A percentile compares a stretch with the other conserved stretches of the same genome.
These are phyloP conservation scores for Netelia melanura DNA, from an alignment of 2,888 invertebrate species.

Conservation along the genomic window DNA sequence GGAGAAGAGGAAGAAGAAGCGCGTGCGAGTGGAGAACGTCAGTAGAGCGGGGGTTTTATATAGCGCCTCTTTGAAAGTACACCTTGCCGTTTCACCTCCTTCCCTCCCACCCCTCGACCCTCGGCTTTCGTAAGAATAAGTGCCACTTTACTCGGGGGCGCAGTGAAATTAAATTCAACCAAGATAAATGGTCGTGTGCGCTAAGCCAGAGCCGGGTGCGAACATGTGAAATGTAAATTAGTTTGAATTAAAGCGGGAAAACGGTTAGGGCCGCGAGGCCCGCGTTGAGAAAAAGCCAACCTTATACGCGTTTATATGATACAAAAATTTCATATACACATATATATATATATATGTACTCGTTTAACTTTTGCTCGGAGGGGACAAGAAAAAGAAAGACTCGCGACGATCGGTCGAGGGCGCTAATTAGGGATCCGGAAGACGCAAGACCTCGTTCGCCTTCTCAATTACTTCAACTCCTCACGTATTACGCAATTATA, in stretches of 20 bases:
- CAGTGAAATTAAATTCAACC: slow-evolving; percentile 81
- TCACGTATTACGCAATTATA: background rate
- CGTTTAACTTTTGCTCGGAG: too few species aligned
- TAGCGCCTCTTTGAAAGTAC: slow-evolving; percentile 68
- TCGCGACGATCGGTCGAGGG: background rate
- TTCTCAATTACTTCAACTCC: background rate
- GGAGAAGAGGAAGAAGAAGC: slow-evolving; percentile 44
- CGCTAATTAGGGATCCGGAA: background rate
- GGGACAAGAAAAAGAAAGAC: too few species aligned
- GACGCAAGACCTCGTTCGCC: background rate
- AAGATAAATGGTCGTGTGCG: slow-evolving; percentile 76
- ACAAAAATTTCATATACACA: background rate
- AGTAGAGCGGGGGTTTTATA: slow-evolving; percentile 56
- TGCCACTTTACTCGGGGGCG: slow-evolving; percentile 75
- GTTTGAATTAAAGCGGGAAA: slow-evolving; percentile 77
- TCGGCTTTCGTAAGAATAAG: slow-evolving; percentile 78
- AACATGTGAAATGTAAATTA: slow-evolving; percentile 80
- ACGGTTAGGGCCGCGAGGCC: slow-evolving; percentile 59
- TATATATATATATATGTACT: too few species aligned
- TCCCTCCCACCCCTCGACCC: slow-evolving; percentile 15
- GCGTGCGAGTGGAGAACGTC: slow-evolving; percentile 52
- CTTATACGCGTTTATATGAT: background rate
- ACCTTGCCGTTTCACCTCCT: slow-evolving; percentile 14
- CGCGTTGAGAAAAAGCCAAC: background rate
- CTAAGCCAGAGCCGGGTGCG: slow-evolving; percentile 72